Evolutionary conservation across 1,140 invertebrate species (phyloP), one percentile per base, ranked within the genome.

Genomic region (Nasonia longicornis): DNA sequence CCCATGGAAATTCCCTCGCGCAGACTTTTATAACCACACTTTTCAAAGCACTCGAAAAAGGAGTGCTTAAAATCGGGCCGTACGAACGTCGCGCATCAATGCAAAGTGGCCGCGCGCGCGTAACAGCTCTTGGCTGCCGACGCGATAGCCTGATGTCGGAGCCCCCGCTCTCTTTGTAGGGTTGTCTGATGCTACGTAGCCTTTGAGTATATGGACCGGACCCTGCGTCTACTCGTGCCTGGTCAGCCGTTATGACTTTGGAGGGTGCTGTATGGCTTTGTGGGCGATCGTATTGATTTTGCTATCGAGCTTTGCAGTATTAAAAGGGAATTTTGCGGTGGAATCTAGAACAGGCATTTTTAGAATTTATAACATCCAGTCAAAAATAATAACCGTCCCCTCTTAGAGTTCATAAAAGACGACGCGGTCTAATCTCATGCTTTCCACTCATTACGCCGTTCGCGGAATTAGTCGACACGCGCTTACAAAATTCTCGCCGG

Each of bases 51-150:
- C 82, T 77, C 38, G 38, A 42, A 42, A 42, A 42, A 42, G 38
- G 38, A 42, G 38, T 42, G 8, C 38, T 42, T 0, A 31, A 81
- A 83, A 84, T 76, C 78, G 79, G 75, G 84, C 83, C 82, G 83
- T 63, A 75, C 76, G 78, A 71, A 75, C 67, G 79, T 42, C 73
- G 52, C 73, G 52, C 20, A 16, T 67, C 64, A 16, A 67, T 67
- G 29, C 26, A 67, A 67, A 67, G 64, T 67, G 26, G 26, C 64
- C 26, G 16, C 58, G 26, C 14, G 11, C 26, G 22, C 14, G 26
- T 16, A 67, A 67, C 64, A 67, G 64, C 64, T 58, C 52, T 29
- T 29, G 26, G 64, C 29, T 26, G 20, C 14, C 22, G 63, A 66
- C 2, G 22, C 82, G 84, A 31, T 71, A 31, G 69, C 69, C 31